Base-by-base conservation (phyloP, 1,140 invertebrate species). In the Calliopsis andreniformis region DNA sequence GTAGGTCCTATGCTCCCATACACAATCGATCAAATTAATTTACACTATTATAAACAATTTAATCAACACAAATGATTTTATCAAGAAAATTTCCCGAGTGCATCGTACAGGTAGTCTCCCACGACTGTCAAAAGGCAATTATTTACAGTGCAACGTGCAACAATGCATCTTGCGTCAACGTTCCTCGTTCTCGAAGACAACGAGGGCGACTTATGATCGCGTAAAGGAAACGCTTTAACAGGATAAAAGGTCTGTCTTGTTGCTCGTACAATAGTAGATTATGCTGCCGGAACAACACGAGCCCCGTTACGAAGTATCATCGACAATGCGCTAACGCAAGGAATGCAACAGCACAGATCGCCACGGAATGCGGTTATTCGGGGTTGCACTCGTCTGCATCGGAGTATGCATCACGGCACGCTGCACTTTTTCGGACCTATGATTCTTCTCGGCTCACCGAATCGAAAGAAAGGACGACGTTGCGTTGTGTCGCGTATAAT, bases 331-430 rank as follows among this genome's bases (percentile, higher is more conserved):
- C 51, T 43, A 61, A 69, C 43, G 70, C 71, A 1, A 35, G 49
- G 78, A 76, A 81, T 81, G 78, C 51, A 30, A 80, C 47, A 62
- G 55, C 62, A 67, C 49, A 30, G 67, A 76, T 80, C 70, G 61
- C 78, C 45, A 58, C 23, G 79, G 78, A 80, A 76, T 80, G 79
- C 63, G 47, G 63, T 81, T 81, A 63, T 75, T 67, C 49, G 49
- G 28, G 28, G 45, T 43, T 64, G 62, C 55, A 18, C 7, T 73
- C 39, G 43, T 63, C 56, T 59, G 25, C 35, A 63, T 63, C n/a
- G 35, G 28, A 75, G 80, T 68, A 45, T 62, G 55, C 55, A 43
- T 69, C 49, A 10, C 20, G 23, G 12, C 39, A 56, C 14, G 64
- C 20, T 30, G 28, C 25, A 12, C 18, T 55, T 69, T 62, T 79